Evolutionary conservation across 2,113 vertebrate genomes (phyloP).

Genomic region (Oncorhynchus mykiss): DNA sequence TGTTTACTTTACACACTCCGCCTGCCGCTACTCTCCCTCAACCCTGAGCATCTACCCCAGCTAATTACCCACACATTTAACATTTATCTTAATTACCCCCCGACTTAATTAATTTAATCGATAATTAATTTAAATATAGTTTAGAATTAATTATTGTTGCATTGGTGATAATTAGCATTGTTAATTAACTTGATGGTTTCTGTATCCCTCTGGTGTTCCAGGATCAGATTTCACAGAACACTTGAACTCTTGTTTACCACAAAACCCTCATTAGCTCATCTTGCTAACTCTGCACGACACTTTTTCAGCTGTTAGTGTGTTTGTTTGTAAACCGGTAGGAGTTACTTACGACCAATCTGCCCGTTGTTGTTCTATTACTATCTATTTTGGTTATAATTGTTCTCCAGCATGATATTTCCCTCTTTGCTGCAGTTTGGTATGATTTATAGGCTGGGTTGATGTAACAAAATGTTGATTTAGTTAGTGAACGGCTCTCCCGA

Average conservation of each 20-base stretch:
- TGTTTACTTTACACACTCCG: background rate
- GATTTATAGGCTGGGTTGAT: background rate
- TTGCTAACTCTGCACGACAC: slow-evolving; percentile 7
- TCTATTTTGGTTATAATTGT: background rate
- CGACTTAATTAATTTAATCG: slow-evolving; percentile 70
- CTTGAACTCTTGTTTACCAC: slow-evolving; percentile 58
- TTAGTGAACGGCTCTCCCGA: background rate
- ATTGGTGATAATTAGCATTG: slow-evolving; percentile 65
- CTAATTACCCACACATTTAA: slow-evolving; percentile 56
- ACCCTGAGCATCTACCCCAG: slow-evolving; percentile 21
- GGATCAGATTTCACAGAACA: slow-evolving; percentile 45
- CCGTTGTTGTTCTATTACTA: background rate
- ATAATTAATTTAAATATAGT: slow-evolving; percentile 72
- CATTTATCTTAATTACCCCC: slow-evolving; percentile 71
- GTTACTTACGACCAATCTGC: background rate
- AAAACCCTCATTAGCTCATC: slow-evolving; percentile 48
- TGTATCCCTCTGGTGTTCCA: slow-evolving; percentile 43
- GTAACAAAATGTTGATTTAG: background rate
- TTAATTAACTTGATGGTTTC: slow-evolving; percentile 64
- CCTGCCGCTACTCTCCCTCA: slow-evolving; percentile 10
- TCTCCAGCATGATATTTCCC: background rate
- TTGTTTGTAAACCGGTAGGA: background rate
- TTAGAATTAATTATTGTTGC: slow-evolving; percentile 68
- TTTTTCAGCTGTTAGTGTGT: slow-evolving; percentile 6
- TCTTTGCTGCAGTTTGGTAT: background rate